Evolutionary conservation across 2,888 invertebrate genomes (phyloP).

Genomic region (Melolontha melolontha): DNA sequence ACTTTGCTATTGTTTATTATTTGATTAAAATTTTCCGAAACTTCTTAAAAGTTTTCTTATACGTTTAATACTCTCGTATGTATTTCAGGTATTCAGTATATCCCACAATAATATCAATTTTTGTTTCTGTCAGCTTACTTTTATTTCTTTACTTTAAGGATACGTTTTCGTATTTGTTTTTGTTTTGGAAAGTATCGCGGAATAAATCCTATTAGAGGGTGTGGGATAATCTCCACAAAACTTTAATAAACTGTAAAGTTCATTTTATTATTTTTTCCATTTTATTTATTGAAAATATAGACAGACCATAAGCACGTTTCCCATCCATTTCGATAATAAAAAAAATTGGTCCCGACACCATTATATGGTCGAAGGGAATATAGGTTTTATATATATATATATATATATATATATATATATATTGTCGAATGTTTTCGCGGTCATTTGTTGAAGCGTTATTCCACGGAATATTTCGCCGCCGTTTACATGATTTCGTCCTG

Average conservation of each 20-base stretch:
- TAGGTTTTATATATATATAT: too few relatives aligned
- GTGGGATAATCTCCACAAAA: not conserved
- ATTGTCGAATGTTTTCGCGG: too few relatives aligned
- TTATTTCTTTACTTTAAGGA: slow-evolving; percentile 3
- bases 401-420: too few relatives aligned
- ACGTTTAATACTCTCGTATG: slow-evolving; percentile 33
- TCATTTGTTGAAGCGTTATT: too few relatives aligned
- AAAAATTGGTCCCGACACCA: too few relatives aligned
- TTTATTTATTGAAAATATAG: not conserved
- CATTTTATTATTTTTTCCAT: slow-evolving; percentile 1
- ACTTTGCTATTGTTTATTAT: slow-evolving; percentile 38
- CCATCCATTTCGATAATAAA: too few relatives aligned
- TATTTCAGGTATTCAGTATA: slow-evolving; percentile 18
- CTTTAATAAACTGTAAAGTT: slow-evolving; percentile 5
- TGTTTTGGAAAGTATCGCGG: too few relatives aligned
- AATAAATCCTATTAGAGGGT: not conserved
- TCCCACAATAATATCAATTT: slow-evolving; percentile 21
- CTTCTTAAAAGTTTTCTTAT: slow-evolving; percentile 30
- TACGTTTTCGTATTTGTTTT: too few relatives aligned
- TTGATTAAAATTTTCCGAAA: slow-evolving; percentile 40
- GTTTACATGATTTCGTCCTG: too few relatives aligned
- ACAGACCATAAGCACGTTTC: too few relatives aligned
- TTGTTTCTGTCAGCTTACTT: slow-evolving; percentile 9
- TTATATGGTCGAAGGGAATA: too few relatives aligned
- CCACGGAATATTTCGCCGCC: too few relatives aligned